Evolutionary conservation across 2,797 vertebrate species (phyloP), one percentile per base, ranked within the genome.

Genomic region (Xyrichtys novacula): DNA sequence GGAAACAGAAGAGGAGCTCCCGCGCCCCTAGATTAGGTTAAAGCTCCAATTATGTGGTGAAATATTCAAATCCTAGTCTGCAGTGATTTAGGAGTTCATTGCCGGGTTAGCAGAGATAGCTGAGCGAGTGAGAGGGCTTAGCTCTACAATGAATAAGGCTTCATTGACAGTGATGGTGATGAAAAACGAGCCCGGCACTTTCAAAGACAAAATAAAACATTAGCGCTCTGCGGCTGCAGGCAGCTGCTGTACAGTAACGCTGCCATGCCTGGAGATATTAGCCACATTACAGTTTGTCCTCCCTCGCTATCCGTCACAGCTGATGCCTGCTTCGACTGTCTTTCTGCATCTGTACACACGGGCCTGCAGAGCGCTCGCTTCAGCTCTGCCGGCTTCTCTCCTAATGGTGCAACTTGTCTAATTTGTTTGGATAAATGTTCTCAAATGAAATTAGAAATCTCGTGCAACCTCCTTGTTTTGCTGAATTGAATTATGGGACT

Each of bases 351-450:
- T 59, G 42, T 43, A 65, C 55, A 68, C 67, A 58, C 38, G 6
- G 53, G 61, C 46, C 58, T 22, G 59, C 63, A 7, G 3, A 26
- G 50, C 4, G 22, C 52, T 76, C 60, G 2, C 83, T 74, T 75
- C 70, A 53, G 63, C 80, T 54, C 72, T 3, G 58, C 60, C 75
- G 7, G 76, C 74, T 82, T 64, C 71, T 88, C 71, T 74, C 87
- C 74, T 71, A 79, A 89, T 49, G 80, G 61, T 47, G 42, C 76
- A 55, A 69, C 84, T 87, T 79, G 87, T 88, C 80, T 83, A 85
- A 93, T 92, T 92, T 91, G 87, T 91, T 89, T 88, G 76, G 85
- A 92, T 92, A 87, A 93, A 93, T 92, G 90, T 86, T 67, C 67
- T 40, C 43, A 79, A 92, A 92, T 91, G 6, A 85, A 89, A 93